Evolutionary conservation across 1,140 invertebrate genomes (phyloP).

Genomic region (Micrasema minimum): DNA sequence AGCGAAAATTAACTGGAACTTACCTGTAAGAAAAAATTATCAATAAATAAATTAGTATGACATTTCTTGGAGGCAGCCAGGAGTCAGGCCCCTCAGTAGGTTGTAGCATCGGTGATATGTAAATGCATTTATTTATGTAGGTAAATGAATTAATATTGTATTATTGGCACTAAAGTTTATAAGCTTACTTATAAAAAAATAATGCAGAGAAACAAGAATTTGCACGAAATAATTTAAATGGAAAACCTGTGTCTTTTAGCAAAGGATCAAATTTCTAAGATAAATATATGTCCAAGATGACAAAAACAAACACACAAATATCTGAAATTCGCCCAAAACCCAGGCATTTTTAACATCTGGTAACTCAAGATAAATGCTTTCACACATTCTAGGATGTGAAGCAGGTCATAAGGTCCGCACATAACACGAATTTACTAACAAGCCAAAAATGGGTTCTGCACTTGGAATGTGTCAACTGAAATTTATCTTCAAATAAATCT

Average conservation of each 20-base stretch:
- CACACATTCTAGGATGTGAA: slow-evolving; percentile 1
- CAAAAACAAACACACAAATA: neutral
- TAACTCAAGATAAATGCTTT: neutral
- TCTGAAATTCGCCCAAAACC: neutral
- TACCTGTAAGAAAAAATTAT: too few species aligned
- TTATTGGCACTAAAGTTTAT: too few species aligned
- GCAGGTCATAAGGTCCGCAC: slow-evolving; percentile 21
- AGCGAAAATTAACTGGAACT: too few species aligned
- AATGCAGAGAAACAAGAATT: too few species aligned
- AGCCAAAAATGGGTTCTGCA: slow-evolving; percentile 5
- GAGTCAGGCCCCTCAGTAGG: too few species aligned
- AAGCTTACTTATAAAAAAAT: too few species aligned
- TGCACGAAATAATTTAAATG: too few species aligned
- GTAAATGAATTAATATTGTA: too few species aligned
- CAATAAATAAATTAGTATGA: too few species aligned
- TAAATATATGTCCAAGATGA: slow-evolving; percentile 1
- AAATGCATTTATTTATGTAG: too few species aligned
- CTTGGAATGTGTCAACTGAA: slow-evolving; percentile 15
- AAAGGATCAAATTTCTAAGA: neutral
- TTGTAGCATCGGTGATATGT: too few species aligned
- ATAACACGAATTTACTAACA: neutral
- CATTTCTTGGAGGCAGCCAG: too few species aligned
- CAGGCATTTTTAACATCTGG: neutral
- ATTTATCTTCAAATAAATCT: slow-evolving; percentile 22
- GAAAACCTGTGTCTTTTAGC: slow-evolving; percentile 3